A percentile compares a stretch with the other conserved stretches of the same genome.
Evolutionary conservation across 2,888 invertebrate species (phyloP).

Genomic region (Merodon equestris): DNA sequence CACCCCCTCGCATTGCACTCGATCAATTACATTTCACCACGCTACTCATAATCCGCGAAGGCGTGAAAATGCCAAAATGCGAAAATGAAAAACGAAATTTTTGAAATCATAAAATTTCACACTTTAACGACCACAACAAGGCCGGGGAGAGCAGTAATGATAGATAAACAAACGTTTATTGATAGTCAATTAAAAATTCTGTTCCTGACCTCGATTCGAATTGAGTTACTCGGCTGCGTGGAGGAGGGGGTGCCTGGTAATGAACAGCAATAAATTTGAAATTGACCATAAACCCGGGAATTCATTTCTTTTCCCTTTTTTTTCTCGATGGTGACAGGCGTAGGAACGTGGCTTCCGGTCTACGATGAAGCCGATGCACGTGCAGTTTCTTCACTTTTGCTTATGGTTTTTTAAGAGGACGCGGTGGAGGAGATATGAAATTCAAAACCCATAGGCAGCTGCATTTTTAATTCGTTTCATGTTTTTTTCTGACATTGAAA

Average conservation of each 20-base stretch:
- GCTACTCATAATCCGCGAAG: conserved; percentile 44
- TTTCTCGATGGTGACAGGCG: conserved; percentile 55
- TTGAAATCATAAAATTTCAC: conserved; percentile 58
- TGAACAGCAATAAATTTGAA: conserved; percentile 26
- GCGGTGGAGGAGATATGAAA: conserved; percentile 41
- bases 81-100: conserved; percentile 25
- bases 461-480: conserved; percentile 65
- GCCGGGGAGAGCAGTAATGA: conserved; percentile 4
- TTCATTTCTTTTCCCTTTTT: conserved; percentile 28
- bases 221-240: too few species aligned
- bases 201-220: conserved; percentile 28
- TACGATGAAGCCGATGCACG: conserved; percentile 42
- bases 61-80: conserved; percentile 28
- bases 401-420: too few species aligned
- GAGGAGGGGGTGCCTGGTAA: conserved; percentile 2
- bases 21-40: conserved; percentile 61
- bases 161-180: conserved; percentile 39
- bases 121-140: conserved; percentile 37
- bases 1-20: conserved; percentile 51
- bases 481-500: conserved; percentile 39
- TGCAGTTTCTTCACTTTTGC: conserved; percentile 29
- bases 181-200: conserved; percentile 55
- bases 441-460: conserved; percentile 64
- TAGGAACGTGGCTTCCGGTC: conserved; percentile 65
- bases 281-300: conserved; percentile 51